Evolutionary conservation across 2,888 invertebrate species (phyloP), one percentile per base, ranked within the genome.

Genomic region (Smittia aterrima): DNA sequence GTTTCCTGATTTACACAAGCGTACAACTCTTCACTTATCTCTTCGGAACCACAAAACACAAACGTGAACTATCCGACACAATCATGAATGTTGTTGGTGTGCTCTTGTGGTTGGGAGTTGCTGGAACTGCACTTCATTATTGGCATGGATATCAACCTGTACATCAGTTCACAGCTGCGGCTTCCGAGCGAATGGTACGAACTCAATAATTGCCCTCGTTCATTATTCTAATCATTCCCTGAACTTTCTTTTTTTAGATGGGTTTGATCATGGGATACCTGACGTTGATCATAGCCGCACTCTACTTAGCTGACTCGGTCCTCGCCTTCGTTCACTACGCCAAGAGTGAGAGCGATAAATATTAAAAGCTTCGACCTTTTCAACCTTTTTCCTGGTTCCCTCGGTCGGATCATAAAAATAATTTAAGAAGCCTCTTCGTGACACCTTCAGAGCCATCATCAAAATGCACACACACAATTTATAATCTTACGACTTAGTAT

Each of bases 51-150:
- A 89, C 89, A 47, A 89, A 91, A 76, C 91, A 92, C 79, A 93
- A 93, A 83, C 87, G 94, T 76, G 89, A 90, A 11, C 81, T 90
- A 79, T 88, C 89, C 1, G 94, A 95, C 79, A 89, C 93, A 75
- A 87, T 95, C 77, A 94, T 94, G 94, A 94, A 94, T 83, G 90
- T 93, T 78, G 87, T 92, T 70, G 93, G 93, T 0, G 89, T 91
- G 77, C 89, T 94, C 83, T 84, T 94, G 85, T 95, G 93, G 89
- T 85, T 94, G 16, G 91, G 92, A 0, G 91, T 93, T 62, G 94
- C 93, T 1, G 93, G 92, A 0, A 92, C 92, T 24, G 93, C 93
- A 0, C 85, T 94, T 20, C 93, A 94, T 83, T 95, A 94, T 83
- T 95, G 94, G 93, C 89, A 90, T 75, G 93, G 94, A 0, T 95